Evolutionary conservation across 2,888 invertebrate genomes (phyloP).

Genomic region (Volucella bombylans): DNA sequence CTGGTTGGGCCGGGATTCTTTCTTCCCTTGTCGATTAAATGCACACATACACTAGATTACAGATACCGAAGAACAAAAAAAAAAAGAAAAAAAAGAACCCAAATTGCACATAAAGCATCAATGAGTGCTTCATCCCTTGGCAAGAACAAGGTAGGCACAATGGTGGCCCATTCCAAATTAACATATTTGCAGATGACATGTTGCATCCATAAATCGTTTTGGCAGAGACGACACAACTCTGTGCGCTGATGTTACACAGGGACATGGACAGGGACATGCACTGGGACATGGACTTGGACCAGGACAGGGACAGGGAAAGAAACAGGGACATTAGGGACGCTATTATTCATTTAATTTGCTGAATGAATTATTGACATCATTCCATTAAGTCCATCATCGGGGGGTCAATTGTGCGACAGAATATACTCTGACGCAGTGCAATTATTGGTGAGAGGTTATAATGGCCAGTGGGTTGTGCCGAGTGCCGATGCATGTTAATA

Average conservation of each 20-base stretch:
- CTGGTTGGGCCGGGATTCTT: conserved; percentile 8
- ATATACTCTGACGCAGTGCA: neutral
- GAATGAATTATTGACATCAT: conserved; percentile 73
- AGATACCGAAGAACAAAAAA: neutral
- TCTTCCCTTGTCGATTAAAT: conserved; percentile 47
- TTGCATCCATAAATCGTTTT: conserved; percentile 73
- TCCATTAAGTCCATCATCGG: conserved; percentile 63
- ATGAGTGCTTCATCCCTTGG: conserved; percentile 40
- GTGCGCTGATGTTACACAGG: conserved; percentile 49
- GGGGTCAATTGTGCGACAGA: conserved; percentile 54
- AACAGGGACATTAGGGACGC: conserved; percentile 68
- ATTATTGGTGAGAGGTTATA: too few species aligned
- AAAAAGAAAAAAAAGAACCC: conserved; percentile 34
- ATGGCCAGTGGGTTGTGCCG: neutral
- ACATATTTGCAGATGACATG: conserved; percentile 74
- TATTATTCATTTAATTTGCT: conserved; percentile 74
- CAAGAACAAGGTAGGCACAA: neutral
- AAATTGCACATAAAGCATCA: conserved; percentile 60
- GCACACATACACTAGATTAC: conserved; percentile 60
- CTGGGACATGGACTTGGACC: too few species aligned
- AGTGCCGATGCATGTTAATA: neutral
- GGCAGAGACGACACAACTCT: conserved; percentile 30
- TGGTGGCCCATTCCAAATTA: conserved; percentile 60
- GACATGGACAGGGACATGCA: too few species aligned
- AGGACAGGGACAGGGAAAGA: too few species aligned